Base-by-base conservation (phyloP, 1,140 invertebrate genomes). In the Panonychus citri region DNA sequence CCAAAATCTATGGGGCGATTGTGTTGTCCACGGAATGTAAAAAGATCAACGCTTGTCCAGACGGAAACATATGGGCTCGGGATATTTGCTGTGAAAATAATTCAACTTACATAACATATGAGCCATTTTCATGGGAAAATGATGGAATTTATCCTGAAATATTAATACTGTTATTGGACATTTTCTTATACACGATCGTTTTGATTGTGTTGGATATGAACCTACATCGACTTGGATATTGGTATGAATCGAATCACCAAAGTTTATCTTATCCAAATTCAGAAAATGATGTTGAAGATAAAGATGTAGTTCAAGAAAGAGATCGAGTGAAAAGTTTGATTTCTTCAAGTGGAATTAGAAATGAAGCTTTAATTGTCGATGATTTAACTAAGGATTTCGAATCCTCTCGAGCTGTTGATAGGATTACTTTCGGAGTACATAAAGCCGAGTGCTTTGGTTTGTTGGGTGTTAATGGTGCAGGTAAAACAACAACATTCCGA, bases 381-480 rank as follows among this genome's bases (percentile, higher is more conserved):
- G 28, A 56, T 13, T 46, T 63, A 19, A 61, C 53, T 10, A 64
- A 64, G 56, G 43, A 46, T 7, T 46, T 57, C 50, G 42, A 49
- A 13, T 42, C 43, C 1, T 63, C 62, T 30, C 53, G 46, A 26
- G 64, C 62, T 26, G 62, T 63, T 21, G 53, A 65, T 57, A 17
- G 54, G 24, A 48, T 65, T 5, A 57, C 57, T 17, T 64, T 63
- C 55, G 61, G 61, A 12, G 61, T 65, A 55, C 60, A 67, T 21
- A 59, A 68, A 27, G 67, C 68, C 24, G 72, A 75, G 60, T 73
- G 71, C 60, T 75, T 75, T 65, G 73, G 73, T 19, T 59, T 75
- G 19, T 63, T 75, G 7, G 73, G 71, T 40, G 63, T 68, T 3
- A 70, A 70, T 58, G 69, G 69, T 15, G 68, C 69, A 26, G 69